Evolutionary conservation across 1,140 invertebrate genomes (phyloP).

Genomic region (Trichonephila clavipes): DNA sequence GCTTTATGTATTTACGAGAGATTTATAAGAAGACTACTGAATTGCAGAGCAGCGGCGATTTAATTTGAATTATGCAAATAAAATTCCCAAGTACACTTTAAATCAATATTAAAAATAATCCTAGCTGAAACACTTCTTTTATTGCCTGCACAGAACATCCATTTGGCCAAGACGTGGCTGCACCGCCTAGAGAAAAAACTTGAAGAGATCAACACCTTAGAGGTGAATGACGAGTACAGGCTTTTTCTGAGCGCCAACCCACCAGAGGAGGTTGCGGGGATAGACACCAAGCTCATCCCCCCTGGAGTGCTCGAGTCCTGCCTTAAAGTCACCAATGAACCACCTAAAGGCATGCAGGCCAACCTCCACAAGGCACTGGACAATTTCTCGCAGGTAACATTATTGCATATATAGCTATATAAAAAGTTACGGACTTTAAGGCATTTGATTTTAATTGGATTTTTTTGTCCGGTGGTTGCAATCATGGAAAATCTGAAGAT

Average conservation of each 20-base stretch:
- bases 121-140: too few species aligned
- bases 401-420: too few species aligned
- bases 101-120: too few species aligned
- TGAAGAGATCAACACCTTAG: conserved; percentile 87
- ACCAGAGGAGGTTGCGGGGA: conserved; percentile 86
- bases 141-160: conserved; percentile 90
- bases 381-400: conserved; percentile 89
- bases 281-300: conserved; percentile 65
- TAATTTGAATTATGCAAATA: too few species aligned
- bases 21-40: too few species aligned
- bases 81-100: too few species aligned
- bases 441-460: too few species aligned
- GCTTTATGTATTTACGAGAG: too few species aligned
- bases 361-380: conserved; percentile 97
- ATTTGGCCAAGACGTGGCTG: conserved; percentile 96
- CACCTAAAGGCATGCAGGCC: conserved; percentile 97
- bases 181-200: conserved; percentile 94
- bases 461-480: too few species aligned
- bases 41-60: too few species aligned
- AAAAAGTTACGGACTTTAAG: too few species aligned
- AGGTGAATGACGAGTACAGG: conserved; percentile 90
- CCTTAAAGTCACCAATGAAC: conserved; percentile 98
- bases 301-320: conserved; percentile 96
- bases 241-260: conserved; percentile 97
- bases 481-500: too few species aligned